Evolutionary conservation across 2,888 invertebrate genomes (phyloP).

Genomic region (Leucozona laternaria): DNA sequence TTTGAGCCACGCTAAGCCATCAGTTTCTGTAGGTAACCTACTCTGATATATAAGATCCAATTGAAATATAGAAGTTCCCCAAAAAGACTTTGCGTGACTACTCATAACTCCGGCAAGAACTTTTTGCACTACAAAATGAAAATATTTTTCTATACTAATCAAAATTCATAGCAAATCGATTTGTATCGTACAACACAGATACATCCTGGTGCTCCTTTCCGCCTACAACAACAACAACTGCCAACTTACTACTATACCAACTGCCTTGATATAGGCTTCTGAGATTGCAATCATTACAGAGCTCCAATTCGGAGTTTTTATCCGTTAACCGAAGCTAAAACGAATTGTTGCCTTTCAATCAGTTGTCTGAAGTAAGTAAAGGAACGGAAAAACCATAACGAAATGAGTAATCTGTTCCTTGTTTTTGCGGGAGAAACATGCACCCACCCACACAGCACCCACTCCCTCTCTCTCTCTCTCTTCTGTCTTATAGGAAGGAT

Average conservation of each 20-base stretch:
- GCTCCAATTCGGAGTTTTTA: constrained; percentile 39
- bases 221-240: background rate
- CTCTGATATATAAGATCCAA: constrained; percentile 17
- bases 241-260: too few relatives aligned
- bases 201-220: constrained; percentile 4
- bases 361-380: constrained; percentile 23
- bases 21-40: background rate
- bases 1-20: constrained; percentile 21
- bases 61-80: constrained; percentile 34
- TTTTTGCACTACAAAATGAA: constrained; percentile 53
- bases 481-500: background rate
- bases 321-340: constrained; percentile 38
- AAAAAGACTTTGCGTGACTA: constrained; percentile 64
- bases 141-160: constrained; percentile 68
- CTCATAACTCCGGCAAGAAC: constrained; percentile 45
- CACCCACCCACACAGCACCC: background rate
- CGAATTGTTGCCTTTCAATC: constrained; percentile 56
- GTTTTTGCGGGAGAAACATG: constrained; percentile 26
- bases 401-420: constrained; percentile 34
- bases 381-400: background rate
- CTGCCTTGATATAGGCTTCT: background rate
- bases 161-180: constrained; percentile 72
- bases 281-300: constrained; percentile 35
- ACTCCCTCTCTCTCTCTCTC: background rate
- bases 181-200: constrained; percentile 39